A percentile compares a stretch with the other conserved stretches of the same genome.
Evolutionary conservation across 1,140 invertebrate genomes (phyloP).

Genomic region (Drosophila hydei): DNA sequence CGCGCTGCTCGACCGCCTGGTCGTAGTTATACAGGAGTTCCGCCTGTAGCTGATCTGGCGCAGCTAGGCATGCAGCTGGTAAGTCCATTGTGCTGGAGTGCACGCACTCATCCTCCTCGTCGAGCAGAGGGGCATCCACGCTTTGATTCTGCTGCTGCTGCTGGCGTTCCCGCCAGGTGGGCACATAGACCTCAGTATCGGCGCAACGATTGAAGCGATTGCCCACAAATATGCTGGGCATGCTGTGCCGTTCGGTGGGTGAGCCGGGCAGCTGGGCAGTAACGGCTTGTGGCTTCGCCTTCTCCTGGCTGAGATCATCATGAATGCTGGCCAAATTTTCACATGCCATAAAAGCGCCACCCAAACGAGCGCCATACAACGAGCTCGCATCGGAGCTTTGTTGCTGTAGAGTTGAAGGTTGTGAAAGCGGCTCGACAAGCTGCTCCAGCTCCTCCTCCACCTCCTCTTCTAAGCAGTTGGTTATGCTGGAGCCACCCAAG

Average conservation of each 20-base stretch:
- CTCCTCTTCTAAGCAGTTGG: conserved; percentile 65
- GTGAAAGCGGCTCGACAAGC: conserved; percentile 1
- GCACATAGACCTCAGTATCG: conserved; percentile 85
- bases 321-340: conserved; percentile 88
- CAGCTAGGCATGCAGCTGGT: conserved; percentile 82
- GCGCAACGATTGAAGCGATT: conserved; percentile 85
- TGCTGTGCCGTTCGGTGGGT: conserved; percentile 79
- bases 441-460: conserved; percentile 24
- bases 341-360: conserved; percentile 86
- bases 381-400: conserved; percentile 87
- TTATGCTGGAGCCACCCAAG: conserved; percentile 66
- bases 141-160: conserved; percentile 74
- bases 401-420: conserved; percentile 42
- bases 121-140: conserved; percentile 50
- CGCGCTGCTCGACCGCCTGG: conserved; percentile 77
- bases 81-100: conserved; percentile 86
- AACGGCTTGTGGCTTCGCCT: conserved; percentile 12
- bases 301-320: conserved; percentile 80
- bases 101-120: conserved; percentile 62
- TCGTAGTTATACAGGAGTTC: conserved; percentile 85
- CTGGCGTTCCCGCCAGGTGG: conserved; percentile 84
- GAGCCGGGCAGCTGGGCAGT: conserved; percentile 34
- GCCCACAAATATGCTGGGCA: conserved; percentile 85
- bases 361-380: conserved; percentile 84
- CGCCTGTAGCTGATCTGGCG: conserved; percentile 84